Evolutionary conservation across 2,113 vertebrate genomes (phyloP), one percentile per base, ranked within the genome.

Genomic region (Empidonax alnorum): DNA sequence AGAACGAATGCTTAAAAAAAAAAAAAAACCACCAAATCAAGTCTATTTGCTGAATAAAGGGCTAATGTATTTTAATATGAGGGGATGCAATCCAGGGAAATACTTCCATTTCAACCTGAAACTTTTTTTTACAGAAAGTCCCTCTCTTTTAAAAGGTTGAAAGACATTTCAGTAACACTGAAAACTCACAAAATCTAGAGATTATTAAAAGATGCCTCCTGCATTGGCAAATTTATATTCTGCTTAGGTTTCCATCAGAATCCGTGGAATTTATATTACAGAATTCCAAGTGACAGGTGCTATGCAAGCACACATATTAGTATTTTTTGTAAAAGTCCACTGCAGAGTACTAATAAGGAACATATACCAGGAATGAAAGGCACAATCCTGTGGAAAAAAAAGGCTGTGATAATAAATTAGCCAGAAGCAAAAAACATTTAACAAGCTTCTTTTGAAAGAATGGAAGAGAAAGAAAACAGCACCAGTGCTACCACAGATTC

Each of bases 241-340:
- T 89, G 79, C 88, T 96, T 97, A 52, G 49, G 82, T 90, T 95
- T 76, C 52, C 87, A 77, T 82, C 59, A 93, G 92, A 94, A 90
- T 62, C 81, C 93, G 76, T 81, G 83, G 84, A 61, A 50, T 97
- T 96, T 93, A 74, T 86, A 61, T 46, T 85, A 77, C 15, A 85
- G 87, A 91, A 93, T 94, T 92, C 49, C 59, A 94, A 94, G 83
- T 93, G 96, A 96, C 73, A 95, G 68, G 78, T 85, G 68, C 87
- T 91, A 72, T 37, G 46, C 31, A 92, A 89, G 87, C 55, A 93
- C 42, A 49, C 22, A 55, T 66, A 35, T 71, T 85, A 84, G 17
- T 71, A 87, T 78, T 79, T 76, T 75, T 89, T 84, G 27, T 56
- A 87, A 91, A 77, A 87, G 90, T 87, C 66, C 55, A 28, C 47